phyloP scores from a whole-genome alignment of 2,797 vertebrate species.

The Gastrophryne carolinensis region DNA sequence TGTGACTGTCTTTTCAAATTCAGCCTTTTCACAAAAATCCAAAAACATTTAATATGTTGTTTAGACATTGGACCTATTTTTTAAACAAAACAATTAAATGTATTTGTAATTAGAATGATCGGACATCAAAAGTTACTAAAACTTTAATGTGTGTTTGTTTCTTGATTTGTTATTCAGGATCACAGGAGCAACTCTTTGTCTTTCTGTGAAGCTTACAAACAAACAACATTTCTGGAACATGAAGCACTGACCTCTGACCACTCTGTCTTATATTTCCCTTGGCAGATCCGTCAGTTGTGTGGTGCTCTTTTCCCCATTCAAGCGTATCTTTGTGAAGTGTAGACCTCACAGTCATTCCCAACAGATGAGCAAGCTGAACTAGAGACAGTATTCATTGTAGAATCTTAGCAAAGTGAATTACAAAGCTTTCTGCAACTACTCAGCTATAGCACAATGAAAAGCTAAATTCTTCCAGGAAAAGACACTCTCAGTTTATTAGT shows the following conservation, averaged over 20 bases:
- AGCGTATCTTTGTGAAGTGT: slow-evolving; percentile 45
- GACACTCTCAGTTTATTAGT: neutral
- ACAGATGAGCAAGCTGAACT: neutral
- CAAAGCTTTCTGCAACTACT: neutral
- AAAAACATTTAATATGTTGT: neutral
- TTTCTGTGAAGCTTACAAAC: neutral
- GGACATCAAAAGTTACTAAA: neutral
- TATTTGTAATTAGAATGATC: neutral
- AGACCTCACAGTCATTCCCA: slow-evolving; percentile 29
- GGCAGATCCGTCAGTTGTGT: slow-evolving; percentile 39
- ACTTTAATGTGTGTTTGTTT: neutral
- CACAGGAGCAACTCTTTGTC: slow-evolving; percentile 50
- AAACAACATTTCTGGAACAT: slow-evolving; percentile 8
- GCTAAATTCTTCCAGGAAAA: neutral
- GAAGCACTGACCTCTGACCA: slow-evolving; percentile 19
- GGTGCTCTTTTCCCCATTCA: slow-evolving; percentile 24
- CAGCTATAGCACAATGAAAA: neutral
- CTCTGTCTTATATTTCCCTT: neutral
- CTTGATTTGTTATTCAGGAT: slow-evolving; percentile 28
- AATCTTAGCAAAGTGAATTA: neutral
- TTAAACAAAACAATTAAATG: neutral
- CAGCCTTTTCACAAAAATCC: neutral
- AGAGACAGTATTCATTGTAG: slow-evolving; percentile 5
- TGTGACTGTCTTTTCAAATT: neutral
- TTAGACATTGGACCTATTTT: neutral